Conservation (phyloP, 2,888 invertebrate genomes). For the Omphaloscelis lunosa region DNA sequence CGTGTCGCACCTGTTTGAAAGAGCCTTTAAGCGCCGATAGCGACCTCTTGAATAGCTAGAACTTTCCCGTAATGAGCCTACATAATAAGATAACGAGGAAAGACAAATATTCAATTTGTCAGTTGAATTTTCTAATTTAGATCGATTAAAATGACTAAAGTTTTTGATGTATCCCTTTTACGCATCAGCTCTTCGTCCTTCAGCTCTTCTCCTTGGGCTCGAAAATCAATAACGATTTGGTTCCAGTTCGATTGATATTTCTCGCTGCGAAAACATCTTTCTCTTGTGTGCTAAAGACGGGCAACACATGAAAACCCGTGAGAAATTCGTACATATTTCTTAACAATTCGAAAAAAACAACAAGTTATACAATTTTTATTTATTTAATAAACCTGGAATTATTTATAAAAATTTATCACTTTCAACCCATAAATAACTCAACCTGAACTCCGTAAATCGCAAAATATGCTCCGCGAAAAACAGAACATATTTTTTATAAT, state of each 20-base stretch:
- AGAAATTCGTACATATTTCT: neutral
- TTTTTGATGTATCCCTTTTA: neutral
- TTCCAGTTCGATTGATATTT: neutral
- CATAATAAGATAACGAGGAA: too few relatives aligned
- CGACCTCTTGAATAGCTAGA: too few relatives aligned
- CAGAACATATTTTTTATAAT: constrained; percentile 66
- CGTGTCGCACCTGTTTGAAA: too few relatives aligned
- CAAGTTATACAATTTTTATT: too few relatives aligned
- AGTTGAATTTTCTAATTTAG: neutral
- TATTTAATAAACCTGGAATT: too few relatives aligned
- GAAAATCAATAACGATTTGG: neutral
- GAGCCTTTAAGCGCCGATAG: too few relatives aligned
- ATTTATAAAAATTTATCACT: constrained; percentile 40
- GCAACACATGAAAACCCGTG: neutral
- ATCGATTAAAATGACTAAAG: neutral
- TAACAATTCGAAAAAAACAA: neutral
- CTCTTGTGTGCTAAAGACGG: neutral
- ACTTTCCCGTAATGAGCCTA: neutral
- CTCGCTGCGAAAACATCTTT: neutral
- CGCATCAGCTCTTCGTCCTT: neutral
- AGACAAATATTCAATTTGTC: neutral
- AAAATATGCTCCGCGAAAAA: constrained; percentile 52
- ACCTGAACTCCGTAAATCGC: constrained; percentile 49
- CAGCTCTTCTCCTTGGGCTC: too few relatives aligned
- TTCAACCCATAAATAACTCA: constrained; percentile 43